A percentile compares a stretch with the other conserved stretches of the same genome.
Conservation (phyloP, 1,140 invertebrate species). For the silkworm (Bombyx mori) region DNA sequence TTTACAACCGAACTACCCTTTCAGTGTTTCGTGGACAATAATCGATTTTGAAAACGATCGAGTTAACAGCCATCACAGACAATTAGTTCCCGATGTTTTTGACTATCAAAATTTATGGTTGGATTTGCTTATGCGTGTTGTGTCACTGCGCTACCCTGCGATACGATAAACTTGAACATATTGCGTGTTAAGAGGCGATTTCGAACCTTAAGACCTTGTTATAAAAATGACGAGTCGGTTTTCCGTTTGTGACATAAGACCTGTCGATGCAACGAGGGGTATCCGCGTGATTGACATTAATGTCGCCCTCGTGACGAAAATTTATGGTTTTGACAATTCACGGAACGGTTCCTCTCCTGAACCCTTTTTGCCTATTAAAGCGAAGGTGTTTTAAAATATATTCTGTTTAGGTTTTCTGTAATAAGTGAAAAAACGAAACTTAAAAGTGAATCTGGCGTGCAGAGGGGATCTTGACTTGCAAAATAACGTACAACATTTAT, state of each 20-base stretch:
- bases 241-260: slow-evolving; percentile 5
- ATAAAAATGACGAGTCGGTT: slow-evolving; percentile 10
- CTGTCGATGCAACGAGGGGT: slow-evolving; percentile 17
- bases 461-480: too few species aligned
- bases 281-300: slow-evolving; percentile 51
- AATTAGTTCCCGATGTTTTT: slow-evolving; percentile 36
- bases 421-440: too few species aligned
- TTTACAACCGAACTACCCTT: slow-evolving; percentile 41
- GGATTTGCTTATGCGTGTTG: slow-evolving; percentile 34
- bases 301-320: slow-evolving; percentile 37
- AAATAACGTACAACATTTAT: too few species aligned
- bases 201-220: slow-evolving; percentile 9
- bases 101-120: slow-evolving; percentile 36
- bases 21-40: slow-evolving; percentile 33
- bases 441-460: too few species aligned
- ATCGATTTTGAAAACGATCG: slow-evolving; percentile 30
- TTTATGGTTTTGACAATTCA: slow-evolving; percentile 52
- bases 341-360: slow-evolving; percentile 33
- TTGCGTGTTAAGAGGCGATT: slow-evolving; percentile 1
- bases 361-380: slow-evolving; percentile 2
- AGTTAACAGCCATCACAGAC: slow-evolving; percentile 27
- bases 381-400: slow-evolving; percentile 21
- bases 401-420: slow-evolving; percentile 10
- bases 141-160: slow-evolving; percentile 36
- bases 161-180: slow-evolving; percentile 6